These are phyloP conservation scores for Drosophila tanythrix DNA, from an alignment of 2,888 invertebrate species.

Conservation along the genomic window DNA sequence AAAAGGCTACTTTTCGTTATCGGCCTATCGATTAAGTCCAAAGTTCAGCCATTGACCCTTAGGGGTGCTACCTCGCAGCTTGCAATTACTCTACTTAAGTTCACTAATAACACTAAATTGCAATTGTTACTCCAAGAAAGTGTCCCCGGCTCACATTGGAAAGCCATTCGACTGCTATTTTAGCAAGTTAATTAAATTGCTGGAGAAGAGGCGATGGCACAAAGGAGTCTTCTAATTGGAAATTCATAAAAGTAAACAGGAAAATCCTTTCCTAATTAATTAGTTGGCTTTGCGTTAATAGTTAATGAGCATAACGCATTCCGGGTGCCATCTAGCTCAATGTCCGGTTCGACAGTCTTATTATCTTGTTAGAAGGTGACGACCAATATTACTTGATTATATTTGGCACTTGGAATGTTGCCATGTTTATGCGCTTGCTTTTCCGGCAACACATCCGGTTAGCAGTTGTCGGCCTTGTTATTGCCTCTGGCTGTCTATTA, in stretches of 20 bases:
- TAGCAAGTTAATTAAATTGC: conserved; percentile 37
- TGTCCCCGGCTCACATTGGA: background rate
- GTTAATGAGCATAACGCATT: conserved; percentile 63
- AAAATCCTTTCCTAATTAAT: conserved; percentile 60
- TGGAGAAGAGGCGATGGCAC: background rate
- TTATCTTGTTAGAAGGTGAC: background rate
- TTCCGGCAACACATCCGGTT: conserved; percentile 38
- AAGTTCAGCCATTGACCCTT: conserved; percentile 19
- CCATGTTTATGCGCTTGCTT: conserved; percentile 1
- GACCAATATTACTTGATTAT: conserved; percentile 7
- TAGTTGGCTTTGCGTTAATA: conserved; percentile 40
- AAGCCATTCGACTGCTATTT: conserved; percentile 34
- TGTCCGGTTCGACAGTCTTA: conserved; percentile 37
- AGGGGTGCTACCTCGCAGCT: conserved; percentile 2
- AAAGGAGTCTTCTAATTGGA: conserved; percentile 25
- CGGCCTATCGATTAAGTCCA: conserved; percentile 24
- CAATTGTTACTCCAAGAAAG: background rate
- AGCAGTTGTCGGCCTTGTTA: conserved; percentile 1
- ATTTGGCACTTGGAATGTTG: background rate
- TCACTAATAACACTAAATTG: conserved; percentile 41
- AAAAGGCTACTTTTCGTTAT: conserved; percentile 9
- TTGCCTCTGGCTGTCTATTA: conserved; percentile 11
- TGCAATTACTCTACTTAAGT: conserved; percentile 19
- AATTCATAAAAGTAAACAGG: conserved; percentile 24
- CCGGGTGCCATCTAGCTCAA: conserved; percentile 49